Evolutionary conservation across 1,140 invertebrate genomes (phyloP).

Genomic region (Oedothorax gibbosus): DNA sequence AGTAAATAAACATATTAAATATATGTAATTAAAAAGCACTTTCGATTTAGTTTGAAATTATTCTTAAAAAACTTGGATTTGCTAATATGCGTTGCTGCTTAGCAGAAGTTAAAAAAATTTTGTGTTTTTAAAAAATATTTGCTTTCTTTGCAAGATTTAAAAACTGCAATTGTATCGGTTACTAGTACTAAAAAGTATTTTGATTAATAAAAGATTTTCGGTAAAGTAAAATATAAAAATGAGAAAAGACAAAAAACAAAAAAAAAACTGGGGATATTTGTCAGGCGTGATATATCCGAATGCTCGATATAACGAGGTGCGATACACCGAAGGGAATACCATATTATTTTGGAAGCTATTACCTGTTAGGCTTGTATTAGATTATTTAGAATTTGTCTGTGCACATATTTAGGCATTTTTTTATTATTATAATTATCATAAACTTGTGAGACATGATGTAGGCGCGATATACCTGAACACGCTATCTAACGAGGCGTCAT

Average conservation of each 20-base stretch:
- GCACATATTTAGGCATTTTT: background rate
- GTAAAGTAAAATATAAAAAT: background rate
- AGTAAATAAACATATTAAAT: background rate
- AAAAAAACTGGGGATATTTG: background rate
- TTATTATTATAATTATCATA: background rate
- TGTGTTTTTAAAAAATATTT: background rate
- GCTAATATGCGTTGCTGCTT: background rate
- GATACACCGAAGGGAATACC: background rate
- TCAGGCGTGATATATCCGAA: background rate
- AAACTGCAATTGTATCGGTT: background rate
- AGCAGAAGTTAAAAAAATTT: background rate
- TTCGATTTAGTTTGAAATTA: background rate
- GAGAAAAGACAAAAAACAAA: no score
- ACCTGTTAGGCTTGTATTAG: background rate
- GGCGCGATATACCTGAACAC: no score
- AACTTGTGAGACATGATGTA: no score
- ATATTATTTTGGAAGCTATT: background rate
- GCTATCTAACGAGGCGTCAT: no score
- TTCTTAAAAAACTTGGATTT: background rate
- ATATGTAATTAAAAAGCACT: background rate
- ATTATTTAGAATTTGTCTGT: background rate
- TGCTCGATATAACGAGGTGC: background rate
- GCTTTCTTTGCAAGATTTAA: background rate
- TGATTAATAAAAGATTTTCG: background rate
- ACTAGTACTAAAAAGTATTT: background rate